Conservation (phyloP, 2,888 invertebrate species). For the Galeopsomyia nigrocyanea region DNA sequence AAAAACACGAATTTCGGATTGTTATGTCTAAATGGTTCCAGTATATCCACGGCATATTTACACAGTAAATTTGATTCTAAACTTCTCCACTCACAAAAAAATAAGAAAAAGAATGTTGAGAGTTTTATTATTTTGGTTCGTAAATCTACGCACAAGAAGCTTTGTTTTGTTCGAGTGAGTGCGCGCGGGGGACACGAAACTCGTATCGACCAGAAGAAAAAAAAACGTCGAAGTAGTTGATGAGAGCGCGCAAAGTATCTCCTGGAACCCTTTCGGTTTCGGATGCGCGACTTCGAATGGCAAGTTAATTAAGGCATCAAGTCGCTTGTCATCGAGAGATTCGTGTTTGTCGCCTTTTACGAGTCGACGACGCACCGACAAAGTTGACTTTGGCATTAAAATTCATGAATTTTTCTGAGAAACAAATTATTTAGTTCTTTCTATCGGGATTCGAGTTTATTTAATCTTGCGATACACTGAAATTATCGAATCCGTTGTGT, state of each 20-base stretch:
- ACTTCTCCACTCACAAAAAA: too few relatives aligned
- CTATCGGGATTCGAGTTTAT: background rate
- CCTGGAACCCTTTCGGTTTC: conserved; percentile 31
- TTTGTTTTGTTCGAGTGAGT: conserved; percentile 16
- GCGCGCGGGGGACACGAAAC: conserved; percentile 13
- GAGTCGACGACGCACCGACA: background rate
- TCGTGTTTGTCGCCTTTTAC: conserved; percentile 26
- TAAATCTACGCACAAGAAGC: background rate
- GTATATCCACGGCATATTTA: too few relatives aligned
- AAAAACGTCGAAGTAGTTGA: conserved; percentile 10
- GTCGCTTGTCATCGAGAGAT: conserved; percentile 32
- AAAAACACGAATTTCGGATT: too few relatives aligned
- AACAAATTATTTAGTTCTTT: background rate
- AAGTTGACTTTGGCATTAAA: background rate
- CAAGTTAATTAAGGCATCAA: conserved; percentile 54
- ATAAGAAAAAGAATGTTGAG: background rate
- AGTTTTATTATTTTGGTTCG: conserved; percentile 25
- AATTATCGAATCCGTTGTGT: too few relatives aligned
- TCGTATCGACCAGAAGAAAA: conserved; percentile 22
- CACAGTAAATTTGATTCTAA: too few relatives aligned
- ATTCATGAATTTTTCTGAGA: background rate
- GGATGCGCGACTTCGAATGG: conserved; percentile 39
- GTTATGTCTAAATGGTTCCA: too few relatives aligned
- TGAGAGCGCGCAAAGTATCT: background rate
- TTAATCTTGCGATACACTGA: too few relatives aligned